Base-by-base conservation (phyloP, 2,113 vertebrate species). In the Scatophagus argus region DNA sequence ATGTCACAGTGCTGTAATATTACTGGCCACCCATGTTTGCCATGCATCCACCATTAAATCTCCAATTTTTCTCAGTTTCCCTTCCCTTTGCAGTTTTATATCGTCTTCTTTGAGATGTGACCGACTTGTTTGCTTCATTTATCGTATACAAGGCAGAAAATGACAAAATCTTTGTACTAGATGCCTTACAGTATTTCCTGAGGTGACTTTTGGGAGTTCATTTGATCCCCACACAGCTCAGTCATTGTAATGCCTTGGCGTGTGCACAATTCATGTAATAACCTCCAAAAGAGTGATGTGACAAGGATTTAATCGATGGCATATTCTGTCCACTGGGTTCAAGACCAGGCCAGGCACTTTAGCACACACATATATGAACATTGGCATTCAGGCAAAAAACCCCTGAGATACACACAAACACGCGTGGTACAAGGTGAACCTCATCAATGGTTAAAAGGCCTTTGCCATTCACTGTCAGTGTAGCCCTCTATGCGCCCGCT, bases 261-360 rank as follows among this genome's bases (percentile, higher is more conserved):
- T 21, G 23, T 31, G 34, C 13, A n/a, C n/a, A 12, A 0, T 41
- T 49, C 56, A 64, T 46, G 44, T 55, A 54, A 44, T 65, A 61
- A 49, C 68, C 72, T 84, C 74, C 80, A 69, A 67, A 58, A 83
- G 84, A 87, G 41, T 27, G 0, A 88, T 76, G 74, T 62, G 76
- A 77, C 41, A 58, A 67, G 9, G 13, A 60, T 43, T 72, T 39
- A 82, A 75, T 84, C 47, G 60, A 44, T n/a, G 66, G 34, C 14
- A 16, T 17, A 36, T 6, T 44, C 27, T 63, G 60, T 66, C n/a
- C 32, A 0, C 25, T 0, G 11, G 63, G 74, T 89, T 86, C 77
- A 85, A 87, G 73, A 79, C 47, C 74, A 62, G 74, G 63, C 34
- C 63, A 56, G 12, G 17, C 29, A 38, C 38, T 29, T 31, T 11